A percentile compares a stretch with the other conserved stretches of the same genome.
Conservation (phyloP, 1,140 invertebrate species). For the Diorhabda sublineata region DNA sequence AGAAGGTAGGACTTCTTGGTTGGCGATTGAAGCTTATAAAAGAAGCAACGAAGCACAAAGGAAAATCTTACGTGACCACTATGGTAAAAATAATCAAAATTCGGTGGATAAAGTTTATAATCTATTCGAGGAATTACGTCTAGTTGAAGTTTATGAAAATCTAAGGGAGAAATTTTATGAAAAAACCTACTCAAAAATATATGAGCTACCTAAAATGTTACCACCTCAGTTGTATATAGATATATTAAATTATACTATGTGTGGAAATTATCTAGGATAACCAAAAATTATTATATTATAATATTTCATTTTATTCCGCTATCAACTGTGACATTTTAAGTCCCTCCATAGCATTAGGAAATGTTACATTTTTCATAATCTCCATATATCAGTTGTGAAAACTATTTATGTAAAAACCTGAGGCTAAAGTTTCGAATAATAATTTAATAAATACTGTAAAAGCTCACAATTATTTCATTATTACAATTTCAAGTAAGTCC, state of each 20-base stretch:
- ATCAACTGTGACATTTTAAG: no score
- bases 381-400: no score
- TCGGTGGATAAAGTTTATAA: neutral
- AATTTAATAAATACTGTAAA: no score
- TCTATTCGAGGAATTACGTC: neutral
- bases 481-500: no score
- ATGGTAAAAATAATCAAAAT: neutral
- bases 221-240: neutral
- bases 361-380: no score
- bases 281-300: neutral
- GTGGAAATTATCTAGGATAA: neutral
- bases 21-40: neutral
- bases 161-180: neutral
- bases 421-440: no score
- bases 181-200: neutral
- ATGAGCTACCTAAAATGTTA: neutral
- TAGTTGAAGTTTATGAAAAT: neutral
- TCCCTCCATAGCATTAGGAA: no score
- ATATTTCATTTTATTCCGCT: no score
- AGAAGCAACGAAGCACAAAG: neutral
- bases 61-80: neutral
- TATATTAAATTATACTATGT: neutral
- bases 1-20: neutral
- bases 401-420: no score
- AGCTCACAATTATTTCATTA: no score